phyloP scores from a whole-genome alignment of 2,888 invertebrate species.

The Vandiemenella viatica region DNA sequence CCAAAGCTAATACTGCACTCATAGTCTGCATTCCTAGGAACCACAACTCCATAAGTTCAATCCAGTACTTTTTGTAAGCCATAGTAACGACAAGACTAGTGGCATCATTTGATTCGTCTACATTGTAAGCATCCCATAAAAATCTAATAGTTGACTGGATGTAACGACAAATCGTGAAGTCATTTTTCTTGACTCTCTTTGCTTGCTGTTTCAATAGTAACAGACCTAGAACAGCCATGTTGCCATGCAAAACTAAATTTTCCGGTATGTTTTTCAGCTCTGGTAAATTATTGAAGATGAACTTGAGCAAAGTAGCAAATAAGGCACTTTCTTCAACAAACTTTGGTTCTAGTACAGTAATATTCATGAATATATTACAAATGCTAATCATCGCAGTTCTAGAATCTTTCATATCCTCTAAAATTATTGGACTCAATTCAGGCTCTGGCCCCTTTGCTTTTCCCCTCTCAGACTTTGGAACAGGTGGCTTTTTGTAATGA shows the following conservation, averaged over 20 bases:
- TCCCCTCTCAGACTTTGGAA: conserved; percentile 64
- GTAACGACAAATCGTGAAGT: conserved; percentile 76
- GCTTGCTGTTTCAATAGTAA: conserved; percentile 70
- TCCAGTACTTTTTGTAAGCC: conserved; percentile 76
- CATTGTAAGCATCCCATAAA: conserved; percentile 81
- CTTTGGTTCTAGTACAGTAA: conserved; percentile 75
- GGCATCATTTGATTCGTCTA: conserved; percentile 76
- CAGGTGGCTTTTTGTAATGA: conserved; percentile 65
- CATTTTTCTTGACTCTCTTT: conserved; percentile 69
- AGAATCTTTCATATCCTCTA: conserved; percentile 73
- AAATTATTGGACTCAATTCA: conserved; percentile 52
- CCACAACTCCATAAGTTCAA: conserved; percentile 81
- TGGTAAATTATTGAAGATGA: conserved; percentile 69
- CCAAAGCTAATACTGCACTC: conserved; percentile 59
- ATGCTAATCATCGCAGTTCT: conserved; percentile 72
- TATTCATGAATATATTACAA: conserved; percentile 84
- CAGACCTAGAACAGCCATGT: conserved; percentile 67
- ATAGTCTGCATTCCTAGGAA: conserved; percentile 89
- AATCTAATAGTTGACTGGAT: conserved; percentile 80
- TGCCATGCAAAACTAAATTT: conserved; percentile 72
- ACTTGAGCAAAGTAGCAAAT: conserved; percentile 68
- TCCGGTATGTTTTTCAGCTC: conserved; percentile 70
- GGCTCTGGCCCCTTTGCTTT: conserved; percentile 62
- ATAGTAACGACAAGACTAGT: conserved; percentile 68
- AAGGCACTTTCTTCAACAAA: conserved; percentile 61